A percentile compares a stretch with the other conserved stretches of the same genome.
Conservation (phyloP, 2,888 invertebrate species). For the Artemia sinica region DNA sequence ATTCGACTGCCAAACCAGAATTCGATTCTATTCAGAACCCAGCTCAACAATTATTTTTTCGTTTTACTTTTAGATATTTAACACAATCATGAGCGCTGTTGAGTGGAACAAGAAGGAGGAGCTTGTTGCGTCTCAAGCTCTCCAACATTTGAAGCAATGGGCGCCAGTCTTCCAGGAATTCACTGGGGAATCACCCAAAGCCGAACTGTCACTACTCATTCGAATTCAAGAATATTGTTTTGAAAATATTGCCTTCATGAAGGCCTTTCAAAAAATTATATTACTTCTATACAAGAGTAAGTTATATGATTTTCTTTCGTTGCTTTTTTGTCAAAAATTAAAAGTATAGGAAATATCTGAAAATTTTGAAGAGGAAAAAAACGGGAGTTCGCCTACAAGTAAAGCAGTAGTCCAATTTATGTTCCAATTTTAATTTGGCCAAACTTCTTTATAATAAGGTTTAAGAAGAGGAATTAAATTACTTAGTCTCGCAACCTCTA, state of each 20-base stretch:
- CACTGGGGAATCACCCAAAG: conserved; percentile 58
- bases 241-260: conserved; percentile 97
- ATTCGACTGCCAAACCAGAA: conserved; percentile 31
- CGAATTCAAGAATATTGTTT: conserved; percentile 96
- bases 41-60: conserved; percentile 19
- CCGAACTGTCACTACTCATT: conserved; percentile 69
- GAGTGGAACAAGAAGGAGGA: conserved; percentile 99
- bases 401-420: too few species aligned
- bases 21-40: conserved; percentile 15
- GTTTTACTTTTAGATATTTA: conserved; percentile 53
- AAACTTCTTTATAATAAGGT: too few species aligned
- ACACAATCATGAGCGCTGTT: conserved; percentile 78
- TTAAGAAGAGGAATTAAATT: too few species aligned
- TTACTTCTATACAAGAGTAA: conserved; percentile 85
- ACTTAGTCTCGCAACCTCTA: too few species aligned
- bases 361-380: too few species aligned
- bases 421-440: too few species aligned
- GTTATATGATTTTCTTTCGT: conserved; percentile 25
- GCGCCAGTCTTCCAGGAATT: conserved; percentile 71
- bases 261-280: conserved; percentile 91
- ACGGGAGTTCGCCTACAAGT: too few species aligned
- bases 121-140: conserved; percentile 82
- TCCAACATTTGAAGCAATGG: conserved; percentile 62
- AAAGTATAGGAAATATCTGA: too few species aligned
- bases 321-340: too few species aligned